Conservation (phyloP, 2,113 vertebrate species). For the Alexandromys fortis region DNA sequence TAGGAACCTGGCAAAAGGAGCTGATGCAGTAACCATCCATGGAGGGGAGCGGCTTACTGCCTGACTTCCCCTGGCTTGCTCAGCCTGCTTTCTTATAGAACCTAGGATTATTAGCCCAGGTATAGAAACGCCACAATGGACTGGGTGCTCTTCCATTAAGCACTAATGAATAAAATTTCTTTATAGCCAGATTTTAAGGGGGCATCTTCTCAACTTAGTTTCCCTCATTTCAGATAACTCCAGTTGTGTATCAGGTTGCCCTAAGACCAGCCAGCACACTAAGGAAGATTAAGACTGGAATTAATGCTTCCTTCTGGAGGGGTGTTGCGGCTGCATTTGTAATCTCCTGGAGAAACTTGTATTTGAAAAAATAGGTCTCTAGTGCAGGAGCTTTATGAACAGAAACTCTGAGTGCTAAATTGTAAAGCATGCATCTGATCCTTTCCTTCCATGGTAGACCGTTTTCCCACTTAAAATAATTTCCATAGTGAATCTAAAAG, state of each 20-base stretch:
- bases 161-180: not conserved
- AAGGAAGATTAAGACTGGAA: not conserved
- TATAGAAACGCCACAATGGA: not conserved
- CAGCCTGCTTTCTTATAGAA: not conserved
- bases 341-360: not conserved
- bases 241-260: not conserved
- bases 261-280: not conserved
- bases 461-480: not conserved
- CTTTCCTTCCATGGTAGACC: slow-evolving; percentile 19
- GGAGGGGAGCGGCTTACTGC: not conserved
- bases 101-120: not conserved
- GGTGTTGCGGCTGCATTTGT: slow-evolving; percentile 55
- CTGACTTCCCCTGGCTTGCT: not conserved
- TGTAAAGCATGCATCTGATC: not conserved
- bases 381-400: not conserved
- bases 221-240: not conserved
- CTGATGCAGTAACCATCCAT: not conserved
- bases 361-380: not conserved
- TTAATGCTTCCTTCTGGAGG: slow-evolving; percentile 21
- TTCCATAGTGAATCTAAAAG: slow-evolving; percentile 2
- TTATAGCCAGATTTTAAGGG: not conserved
- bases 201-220: not conserved
- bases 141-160: not conserved
- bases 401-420: not conserved
- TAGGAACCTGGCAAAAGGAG: not conserved